Base-by-base conservation (phyloP, 1,140 invertebrate species). In the Cepaea nemoralis region DNA sequence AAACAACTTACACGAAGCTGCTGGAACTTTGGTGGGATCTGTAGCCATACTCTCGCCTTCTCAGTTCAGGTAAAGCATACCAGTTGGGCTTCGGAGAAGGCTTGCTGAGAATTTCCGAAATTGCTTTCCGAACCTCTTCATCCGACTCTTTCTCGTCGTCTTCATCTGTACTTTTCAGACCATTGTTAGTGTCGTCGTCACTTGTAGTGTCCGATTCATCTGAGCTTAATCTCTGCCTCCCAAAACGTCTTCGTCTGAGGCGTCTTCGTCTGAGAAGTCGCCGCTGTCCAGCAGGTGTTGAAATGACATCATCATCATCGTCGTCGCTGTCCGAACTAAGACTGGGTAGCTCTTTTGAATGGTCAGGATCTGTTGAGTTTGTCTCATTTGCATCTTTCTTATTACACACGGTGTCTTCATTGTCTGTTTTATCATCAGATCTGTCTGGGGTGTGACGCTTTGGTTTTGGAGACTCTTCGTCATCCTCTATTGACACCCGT, bases 1-100 rank as follows among this genome's bases (percentile, higher is more conserved):
- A n/a, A 8, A 35, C 12, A 35, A 74, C 71, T 74, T 1, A 74
- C 71, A 16, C 93, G 89, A 96, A 96, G 59, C 93, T 86, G 84
- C 90, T 89, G 81, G 88, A 76, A 73, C 85, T 85, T 59, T 79
- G 45, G 48, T 75, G n/a, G 71, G 84, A 83, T 37, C 80, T 70
- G 70, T 83, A 86, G 14, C 90, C 88, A 45, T 85, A 83, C 76
- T 90, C 88, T 63, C 90, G 77, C 5, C 84, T 48, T n/a, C 87
- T 77, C 40, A 93, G 86, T 84, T 92, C 91, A 82, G 83, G 84
- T 75, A 92, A 86, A 35, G 95, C 92, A 82, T 93, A 93, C 93
- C 94, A 96, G 45, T 93, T 94, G 80, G 95, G 94, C 86, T 93
- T 94, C 0, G 94, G 94, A 40, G 31, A 88, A 93, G 78, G 70